A percentile compares a stretch with the other conserved stretches of the same genome.
phyloP scores from a whole-genome alignment of 1,140 invertebrate genomes.

The Heliconius hermathena region DNA sequence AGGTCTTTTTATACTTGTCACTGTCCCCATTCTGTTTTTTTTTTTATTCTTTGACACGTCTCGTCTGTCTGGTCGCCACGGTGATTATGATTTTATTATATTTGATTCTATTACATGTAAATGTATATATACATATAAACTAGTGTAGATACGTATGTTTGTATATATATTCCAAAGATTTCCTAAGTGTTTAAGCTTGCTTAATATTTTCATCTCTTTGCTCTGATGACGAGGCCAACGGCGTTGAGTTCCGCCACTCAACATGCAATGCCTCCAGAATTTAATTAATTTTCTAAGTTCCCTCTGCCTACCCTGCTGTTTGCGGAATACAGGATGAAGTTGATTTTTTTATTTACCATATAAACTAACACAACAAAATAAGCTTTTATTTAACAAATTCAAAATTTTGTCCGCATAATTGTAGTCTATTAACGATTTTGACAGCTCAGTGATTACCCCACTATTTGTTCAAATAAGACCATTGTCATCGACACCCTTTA shows the following conservation, averaged over 20 bases:
- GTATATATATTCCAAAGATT: no score
- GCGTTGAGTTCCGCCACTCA: background rate
- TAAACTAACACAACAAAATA: background rate
- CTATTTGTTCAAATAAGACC: constrained; percentile 41
- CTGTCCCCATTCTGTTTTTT: constrained; percentile 62
- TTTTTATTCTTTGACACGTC: constrained; percentile 66
- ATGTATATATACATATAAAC: no score
- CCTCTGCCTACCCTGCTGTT: no score
- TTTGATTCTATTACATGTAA: constrained; percentile 49
- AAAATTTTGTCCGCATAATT: background rate
- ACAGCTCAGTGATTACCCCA: constrained; percentile 37
- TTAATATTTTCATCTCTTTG: no score
- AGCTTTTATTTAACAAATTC: background rate
- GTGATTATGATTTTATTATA: constrained; percentile 76
- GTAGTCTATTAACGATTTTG: constrained; percentile 37
- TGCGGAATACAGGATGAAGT: no score
- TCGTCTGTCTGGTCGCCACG: constrained; percentile 60
- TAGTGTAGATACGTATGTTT: no score
- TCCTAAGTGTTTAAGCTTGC: no score
- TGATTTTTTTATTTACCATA: background rate
- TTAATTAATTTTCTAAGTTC: no score
- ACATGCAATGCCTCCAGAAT: background rate
- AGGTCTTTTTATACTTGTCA: constrained; percentile 51
- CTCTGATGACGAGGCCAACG: no score
- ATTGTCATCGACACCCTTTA: constrained; percentile 29